Evolutionary conservation across 2,797 vertebrate genomes (phyloP), one percentile per base, ranked within the genome.

Genomic region (Sebastes trivittatus): DNA sequence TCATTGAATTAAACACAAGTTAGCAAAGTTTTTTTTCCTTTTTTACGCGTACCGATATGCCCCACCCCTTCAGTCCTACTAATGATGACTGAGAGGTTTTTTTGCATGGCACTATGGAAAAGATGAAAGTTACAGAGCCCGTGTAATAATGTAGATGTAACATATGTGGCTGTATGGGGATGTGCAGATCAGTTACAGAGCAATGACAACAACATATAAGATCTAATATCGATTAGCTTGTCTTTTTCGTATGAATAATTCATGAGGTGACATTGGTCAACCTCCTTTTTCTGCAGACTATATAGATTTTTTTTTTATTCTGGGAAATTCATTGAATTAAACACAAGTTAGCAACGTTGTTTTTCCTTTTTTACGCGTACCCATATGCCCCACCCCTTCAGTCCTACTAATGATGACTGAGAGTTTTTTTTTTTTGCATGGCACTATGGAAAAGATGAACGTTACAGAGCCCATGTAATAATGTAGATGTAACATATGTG

Each of bases 321-420:
- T 7, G 27, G 9, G n/a, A 46, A 30, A 36, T 83, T 81, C 64
- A 82, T 78, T 83, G 66, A 88, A 87, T 83, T 77, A 68, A 81
- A 61, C 77, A 18, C 78, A 88, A 94, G 91, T 95, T 93, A 72
- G 82, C 66, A 86, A 95, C 93, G 93, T 95, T 95, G 23, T 88
- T 87, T 82, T 64, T 66, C 4, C 69, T 88, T 18, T 91, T 94
- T 94, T 92, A 93, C 92, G 92, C 90, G 75, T 82, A 88, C 64
- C 75, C 29, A 86, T 86, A 92, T 84, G 93, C 95, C 94, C 94
- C 95, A 95, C 94, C 95, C 95, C 93, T 94, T 85, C 77, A 88
- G 80, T 78, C 83, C 83, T 68, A n/a, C 82, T 78, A 80, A 92
- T 77, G 80, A 91, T 86, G 90, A 90, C 85, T 74, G 90, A 86